Conservation (phyloP, 2,888 invertebrate genomes). For the Orthonevra nobilis region DNA sequence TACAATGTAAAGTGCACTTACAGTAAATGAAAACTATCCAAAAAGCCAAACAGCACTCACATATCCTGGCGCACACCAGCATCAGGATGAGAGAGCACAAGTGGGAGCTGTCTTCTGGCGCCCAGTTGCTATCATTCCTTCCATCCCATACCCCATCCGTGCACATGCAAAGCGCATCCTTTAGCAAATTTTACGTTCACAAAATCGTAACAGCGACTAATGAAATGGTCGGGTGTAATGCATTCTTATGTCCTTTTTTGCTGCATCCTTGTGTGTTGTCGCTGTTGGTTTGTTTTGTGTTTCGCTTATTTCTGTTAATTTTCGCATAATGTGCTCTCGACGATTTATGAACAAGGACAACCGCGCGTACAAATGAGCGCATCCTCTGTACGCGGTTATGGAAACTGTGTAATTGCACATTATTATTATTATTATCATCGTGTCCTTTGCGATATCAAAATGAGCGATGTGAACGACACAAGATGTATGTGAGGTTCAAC, state of each 20-base stretch:
- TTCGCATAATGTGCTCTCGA: slow-evolving; percentile 51
- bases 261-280: no score
- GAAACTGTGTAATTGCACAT: slow-evolving; percentile 59
- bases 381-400: slow-evolving; percentile 30
- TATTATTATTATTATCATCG: slow-evolving; percentile 63
- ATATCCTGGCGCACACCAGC: no score
- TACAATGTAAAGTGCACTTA: slow-evolving; percentile 66
- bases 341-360: slow-evolving; percentile 55
- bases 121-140: not conserved
- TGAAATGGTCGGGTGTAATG: slow-evolving; percentile 58
- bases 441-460: slow-evolving; percentile 14
- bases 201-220: slow-evolving; percentile 44
- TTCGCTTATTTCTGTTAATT: slow-evolving; percentile 55
- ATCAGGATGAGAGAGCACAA: no score
- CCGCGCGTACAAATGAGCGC: slow-evolving; percentile 17
- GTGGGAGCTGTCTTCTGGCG: no score
- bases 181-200: slow-evolving; percentile 33
- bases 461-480: not conserved
- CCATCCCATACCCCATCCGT: not conserved
- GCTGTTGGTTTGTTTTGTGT: slow-evolving; percentile 28
- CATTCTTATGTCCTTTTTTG: no score
- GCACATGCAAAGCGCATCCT: slow-evolving; percentile 12
- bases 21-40: slow-evolving; percentile 65
- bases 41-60: slow-evolving; percentile 54
- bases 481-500: slow-evolving; percentile 25